phyloP scores from a whole-genome alignment of 1,140 invertebrate genomes.

The Sycophila sp. region DNA sequence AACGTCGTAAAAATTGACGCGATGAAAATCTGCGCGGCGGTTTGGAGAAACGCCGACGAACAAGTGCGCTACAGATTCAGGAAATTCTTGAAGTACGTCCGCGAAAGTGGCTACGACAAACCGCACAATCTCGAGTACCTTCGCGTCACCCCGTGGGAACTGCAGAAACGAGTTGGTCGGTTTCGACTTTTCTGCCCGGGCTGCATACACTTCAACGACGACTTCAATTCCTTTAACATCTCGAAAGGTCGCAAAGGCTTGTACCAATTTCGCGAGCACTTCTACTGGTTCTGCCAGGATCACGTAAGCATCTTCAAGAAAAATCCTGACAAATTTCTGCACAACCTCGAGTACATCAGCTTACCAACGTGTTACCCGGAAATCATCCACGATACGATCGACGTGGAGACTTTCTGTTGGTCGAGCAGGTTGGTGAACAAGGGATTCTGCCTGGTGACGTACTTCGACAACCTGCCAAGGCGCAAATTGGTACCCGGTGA shows the following conservation, averaged over 20 bases:
- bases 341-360: constrained; percentile 45
- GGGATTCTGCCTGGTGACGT: constrained; percentile 70
- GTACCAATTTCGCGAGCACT: constrained; percentile 64
- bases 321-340: constrained; percentile 58
- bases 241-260: constrained; percentile 66
- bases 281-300: constrained; percentile 69
- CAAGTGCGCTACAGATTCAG: constrained; percentile 46
- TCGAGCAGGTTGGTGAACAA: constrained; percentile 58
- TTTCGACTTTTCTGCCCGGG: constrained; percentile 68
- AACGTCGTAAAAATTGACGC: constrained; percentile 62
- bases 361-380: constrained; percentile 66
- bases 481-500: constrained; percentile 61
- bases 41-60: constrained; percentile 59
- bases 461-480: constrained; percentile 64
- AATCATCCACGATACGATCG: constrained; percentile 55
- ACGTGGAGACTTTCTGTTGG: constrained; percentile 44
- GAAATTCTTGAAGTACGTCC: constrained; percentile 41
- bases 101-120: constrained; percentile 50
- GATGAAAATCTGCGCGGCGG: constrained; percentile 64
- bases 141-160: constrained; percentile 66
- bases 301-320: constrained; percentile 63
- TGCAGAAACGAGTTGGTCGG: constrained; percentile 61
- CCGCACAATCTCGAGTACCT: constrained; percentile 56
- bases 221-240: constrained; percentile 55
- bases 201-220: constrained; percentile 63